Base-by-base conservation (phyloP, 2,797 vertebrate species). In the Myotis daubentonii region DNA sequence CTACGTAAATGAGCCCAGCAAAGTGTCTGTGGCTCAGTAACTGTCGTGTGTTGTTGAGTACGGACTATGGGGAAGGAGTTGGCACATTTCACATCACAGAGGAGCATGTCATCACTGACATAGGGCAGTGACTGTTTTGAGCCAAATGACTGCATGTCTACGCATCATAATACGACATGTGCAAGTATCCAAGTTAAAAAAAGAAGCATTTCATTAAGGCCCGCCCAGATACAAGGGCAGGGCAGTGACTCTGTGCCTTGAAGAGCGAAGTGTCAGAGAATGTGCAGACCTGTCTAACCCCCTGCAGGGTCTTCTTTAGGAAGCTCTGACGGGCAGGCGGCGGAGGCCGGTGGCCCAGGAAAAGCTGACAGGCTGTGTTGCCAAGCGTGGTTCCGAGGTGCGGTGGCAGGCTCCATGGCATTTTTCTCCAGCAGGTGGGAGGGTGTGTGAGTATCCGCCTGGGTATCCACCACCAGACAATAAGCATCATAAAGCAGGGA, bases 321-420 rank as follows among this genome's bases (percentile, higher is more conserved):
- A 87, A 87, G 20, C 23, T 72, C 71, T 70, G 76, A 30, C 19
- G 51, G 12, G 49, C 78, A 66, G 72, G 89, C 38, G 78, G 81
- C 49, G 15, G 23, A 60, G 51, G 9, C 0, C 3, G 51, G 19
- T 57, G 76, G 68, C 2, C 36, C 25, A 33, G 49, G 68, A 28
- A 57, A 79, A 66, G 53, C n/a, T 33, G 53, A 25, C 28, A 23
- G 3, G 41, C 51, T 65, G 28, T 78, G 30, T 72, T 51, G 53
- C 23, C 47, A 71, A 62, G 5, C 9, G 2, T 19, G 38, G 33
- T 10, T 30, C 25, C 36, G 28, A 47, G 33, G 33, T 44, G 16
- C 7, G 0, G 1, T 4, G 17, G 41, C 55, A 33, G 72, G 38
- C 19, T 13, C 7, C 6, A 4, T 1, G 6, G 30, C 8, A 11